Percentiles rank a stretch among this genome's conserved stretches.
These are phyloP conservation scores for Pterostichus madidus DNA, from an alignment of 2,888 invertebrate genomes.

Conservation along the genomic window DNA sequence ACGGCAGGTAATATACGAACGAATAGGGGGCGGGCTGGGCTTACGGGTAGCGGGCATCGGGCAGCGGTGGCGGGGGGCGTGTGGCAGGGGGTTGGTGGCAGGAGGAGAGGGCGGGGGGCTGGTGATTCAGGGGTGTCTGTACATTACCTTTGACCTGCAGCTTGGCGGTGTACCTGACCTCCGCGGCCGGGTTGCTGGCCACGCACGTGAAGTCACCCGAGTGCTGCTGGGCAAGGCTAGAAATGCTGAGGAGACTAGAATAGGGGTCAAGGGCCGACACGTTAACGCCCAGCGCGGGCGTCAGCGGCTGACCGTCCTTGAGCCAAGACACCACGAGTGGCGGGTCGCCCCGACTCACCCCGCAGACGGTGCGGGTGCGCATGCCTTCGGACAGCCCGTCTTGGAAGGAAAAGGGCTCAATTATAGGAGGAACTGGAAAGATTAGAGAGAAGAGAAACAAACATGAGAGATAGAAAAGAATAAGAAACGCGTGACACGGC, in stretches of 20 bases:
- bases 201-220: constrained; percentile 89
- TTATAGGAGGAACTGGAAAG: constrained; percentile 88
- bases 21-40: constrained; percentile 52
- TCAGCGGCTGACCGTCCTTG: constrained; percentile 87
- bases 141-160: constrained; percentile 90
- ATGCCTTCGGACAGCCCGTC: constrained; percentile 90
- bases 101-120: constrained; percentile 66
- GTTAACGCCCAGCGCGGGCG: constrained; percentile 84
- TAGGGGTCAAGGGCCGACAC: constrained; percentile 87
- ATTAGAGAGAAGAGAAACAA: constrained; percentile 78
- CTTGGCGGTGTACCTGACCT: constrained; percentile 88
- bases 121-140: constrained; percentile 70
- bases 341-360: constrained; percentile 89
- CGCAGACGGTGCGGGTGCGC: constrained; percentile 90
- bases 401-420: constrained; percentile 92
- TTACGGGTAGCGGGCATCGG: constrained; percentile 67
- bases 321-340: constrained; percentile 90
- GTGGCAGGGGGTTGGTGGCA: constrained; percentile 69
- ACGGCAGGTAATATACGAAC: constrained; percentile 73
- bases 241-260: constrained; percentile 88
- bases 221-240: constrained; percentile 86
- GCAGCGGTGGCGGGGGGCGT: constrained; percentile 51
- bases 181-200: constrained; percentile 88
- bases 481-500: constrained; percentile 76
- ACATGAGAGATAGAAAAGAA: constrained; percentile 81